A percentile compares a stretch with the other conserved stretches of the same genome.
Evolutionary conservation across 2,888 invertebrate genomes (phyloP).

Genomic region (Amblyteles armatorius): DNA sequence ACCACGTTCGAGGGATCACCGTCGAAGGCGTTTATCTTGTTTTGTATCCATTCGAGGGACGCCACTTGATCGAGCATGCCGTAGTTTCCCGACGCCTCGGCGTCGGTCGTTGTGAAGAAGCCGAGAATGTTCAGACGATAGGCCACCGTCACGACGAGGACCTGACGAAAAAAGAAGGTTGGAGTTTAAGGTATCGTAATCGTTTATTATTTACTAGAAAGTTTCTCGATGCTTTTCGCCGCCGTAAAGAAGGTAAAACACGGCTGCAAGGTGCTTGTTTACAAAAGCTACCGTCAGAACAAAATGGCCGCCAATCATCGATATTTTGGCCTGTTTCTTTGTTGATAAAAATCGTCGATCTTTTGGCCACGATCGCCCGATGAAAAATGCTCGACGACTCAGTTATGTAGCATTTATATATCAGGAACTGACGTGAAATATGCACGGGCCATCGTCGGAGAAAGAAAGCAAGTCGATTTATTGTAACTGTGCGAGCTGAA

Average conservation of each 20-base stretch:
- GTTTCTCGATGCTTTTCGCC: not conserved
- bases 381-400: not conserved
- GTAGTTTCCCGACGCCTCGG: conserved; percentile 92
- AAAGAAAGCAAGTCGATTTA: conserved; percentile 40
- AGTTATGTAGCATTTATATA: conserved; percentile 31
- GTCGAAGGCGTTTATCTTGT: conserved; percentile 90
- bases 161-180: conserved; percentile 81
- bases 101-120: conserved; percentile 92
- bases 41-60: conserved; percentile 91
- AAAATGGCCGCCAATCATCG: not conserved
- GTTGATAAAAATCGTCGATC: not conserved
- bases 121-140: conserved; percentile 93
- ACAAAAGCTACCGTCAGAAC: not conserved
- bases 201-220: not conserved
- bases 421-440: conserved; percentile 7
- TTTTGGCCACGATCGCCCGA: not conserved
- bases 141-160: conserved; percentile 92
- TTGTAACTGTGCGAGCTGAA: conserved; percentile 31
- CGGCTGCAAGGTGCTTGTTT: not conserved
- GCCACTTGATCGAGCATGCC: conserved; percentile 94
- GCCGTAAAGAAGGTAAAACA: too few relatives aligned
- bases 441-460: conserved; percentile 14
- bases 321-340: not conserved
- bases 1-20: conserved; percentile 92
- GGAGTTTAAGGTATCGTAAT: conserved; percentile 14